phyloP scores from a whole-genome alignment of 2,888 invertebrate genomes.

The Stenchaetothrips biformis region DNA sequence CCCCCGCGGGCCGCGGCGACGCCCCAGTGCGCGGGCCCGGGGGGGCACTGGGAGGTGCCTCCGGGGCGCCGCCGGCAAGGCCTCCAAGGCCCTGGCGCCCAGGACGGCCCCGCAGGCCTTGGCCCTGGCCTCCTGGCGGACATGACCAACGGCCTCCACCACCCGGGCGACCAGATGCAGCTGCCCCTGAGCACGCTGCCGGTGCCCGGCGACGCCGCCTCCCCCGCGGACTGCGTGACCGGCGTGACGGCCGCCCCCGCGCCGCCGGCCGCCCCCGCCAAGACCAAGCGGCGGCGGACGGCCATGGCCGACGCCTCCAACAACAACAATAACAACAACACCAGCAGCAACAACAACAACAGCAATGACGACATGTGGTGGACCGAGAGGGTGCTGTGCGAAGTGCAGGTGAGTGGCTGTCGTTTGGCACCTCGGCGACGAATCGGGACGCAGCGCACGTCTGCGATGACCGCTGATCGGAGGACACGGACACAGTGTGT shows the following conservation, averaged over 20 bases:
- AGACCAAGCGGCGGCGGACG: slow-evolving; percentile 4
- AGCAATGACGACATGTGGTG: slow-evolving; percentile 66
- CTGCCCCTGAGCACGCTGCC: slow-evolving; percentile 5
- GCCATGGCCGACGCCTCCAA: slow-evolving; percentile 16
- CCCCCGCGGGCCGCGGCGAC: slow-evolving; percentile 5
- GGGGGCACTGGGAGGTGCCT: not conserved
- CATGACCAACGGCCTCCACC: slow-evolving; percentile 20
- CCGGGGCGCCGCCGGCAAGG: not conserved
- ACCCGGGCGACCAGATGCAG: slow-evolving; percentile 15
- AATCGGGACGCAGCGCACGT: not conserved
- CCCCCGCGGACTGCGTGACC: not conserved
- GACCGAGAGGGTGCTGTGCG: slow-evolving; percentile 72
- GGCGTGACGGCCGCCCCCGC: not conserved
- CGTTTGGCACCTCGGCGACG: not conserved
- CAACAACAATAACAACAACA: slow-evolving; percentile 1
- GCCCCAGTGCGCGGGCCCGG: not conserved
- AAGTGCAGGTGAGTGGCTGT: slow-evolving; percentile 49
- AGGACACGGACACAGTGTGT: no score
- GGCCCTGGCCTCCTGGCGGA: not conserved
- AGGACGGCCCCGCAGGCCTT: not conserved
- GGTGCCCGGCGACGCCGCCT: not conserved
- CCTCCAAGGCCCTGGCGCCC: not conserved
- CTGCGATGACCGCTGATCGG: no score
- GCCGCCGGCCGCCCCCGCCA: not conserved
- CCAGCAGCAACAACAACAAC: slow-evolving; percentile 26